phyloP scores from a whole-genome alignment of 2,888 invertebrate species.

The Ctenicera cuprea region DNA sequence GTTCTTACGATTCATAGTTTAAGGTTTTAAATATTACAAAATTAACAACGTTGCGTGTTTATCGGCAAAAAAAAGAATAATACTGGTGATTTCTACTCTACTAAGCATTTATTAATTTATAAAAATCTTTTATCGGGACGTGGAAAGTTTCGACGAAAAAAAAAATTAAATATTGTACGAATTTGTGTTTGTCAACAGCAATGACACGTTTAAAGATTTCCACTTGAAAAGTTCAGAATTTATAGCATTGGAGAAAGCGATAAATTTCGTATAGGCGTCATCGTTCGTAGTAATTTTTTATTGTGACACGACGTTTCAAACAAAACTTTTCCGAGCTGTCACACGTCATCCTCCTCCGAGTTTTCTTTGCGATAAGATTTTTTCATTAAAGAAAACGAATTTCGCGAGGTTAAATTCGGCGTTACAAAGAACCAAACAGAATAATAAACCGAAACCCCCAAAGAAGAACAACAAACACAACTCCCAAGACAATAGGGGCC shows the following conservation, averaged over 20 bases:
- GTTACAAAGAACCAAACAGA: conserved; percentile 20
- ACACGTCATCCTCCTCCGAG: conserved; percentile 1
- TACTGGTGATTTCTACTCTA: too few species aligned
- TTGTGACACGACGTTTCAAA: conserved; percentile 15
- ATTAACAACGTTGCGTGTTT: too few species aligned
- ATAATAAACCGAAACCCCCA: conserved; percentile 16
- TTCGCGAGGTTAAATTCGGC: conserved; percentile 11
- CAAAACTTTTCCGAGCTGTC: conserved; percentile 19
- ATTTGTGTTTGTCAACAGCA: conserved; percentile 3
- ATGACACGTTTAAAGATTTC: conserved; percentile 8
- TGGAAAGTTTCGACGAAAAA: background rate
- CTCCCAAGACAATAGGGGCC: conserved; percentile 5
- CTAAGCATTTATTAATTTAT: too few species aligned
- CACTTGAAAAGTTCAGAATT: background rate
- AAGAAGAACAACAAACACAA: conserved; percentile 16
- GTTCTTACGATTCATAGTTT: too few species aligned
- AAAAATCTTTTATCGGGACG: background rate
- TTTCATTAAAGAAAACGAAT: conserved; percentile 21
- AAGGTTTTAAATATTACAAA: too few species aligned
- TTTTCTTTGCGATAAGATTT: background rate
- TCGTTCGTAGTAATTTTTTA: conserved; percentile 22
- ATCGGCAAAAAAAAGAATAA: too few species aligned
- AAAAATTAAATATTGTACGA: background rate
- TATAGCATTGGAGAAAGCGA: conserved; percentile 12
- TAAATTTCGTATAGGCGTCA: conserved; percentile 4